Percentiles rank a stretch among this genome's conserved stretches.
Conservation (phyloP, 2,113 vertebrate genomes). For the Grammomys dolichurus region DNA sequence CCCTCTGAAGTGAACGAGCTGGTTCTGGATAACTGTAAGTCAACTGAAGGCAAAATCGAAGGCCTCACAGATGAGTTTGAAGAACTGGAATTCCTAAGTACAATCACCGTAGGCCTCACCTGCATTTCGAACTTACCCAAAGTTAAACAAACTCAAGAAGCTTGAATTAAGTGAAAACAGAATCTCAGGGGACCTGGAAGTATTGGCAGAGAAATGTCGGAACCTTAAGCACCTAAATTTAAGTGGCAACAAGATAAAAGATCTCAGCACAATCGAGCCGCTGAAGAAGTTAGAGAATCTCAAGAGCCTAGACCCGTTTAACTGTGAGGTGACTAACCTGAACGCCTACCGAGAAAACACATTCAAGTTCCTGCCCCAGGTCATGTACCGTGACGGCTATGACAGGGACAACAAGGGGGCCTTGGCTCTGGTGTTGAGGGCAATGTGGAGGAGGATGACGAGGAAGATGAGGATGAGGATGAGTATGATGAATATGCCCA, state of each 20-base stretch:
- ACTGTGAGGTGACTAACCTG: slow-evolving; percentile 98
- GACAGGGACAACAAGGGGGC: slow-evolving; percentile 97
- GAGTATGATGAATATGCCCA: slow-evolving; percentile 95
- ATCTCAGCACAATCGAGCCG: slow-evolving; percentile 99
- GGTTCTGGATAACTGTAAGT: slow-evolving; percentile 98
- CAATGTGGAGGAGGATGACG: slow-evolving; percentile 94
- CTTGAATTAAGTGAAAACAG: slow-evolving; percentile 99
- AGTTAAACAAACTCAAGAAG: slow-evolving; percentile 99
- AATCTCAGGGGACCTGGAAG: slow-evolving; percentile 99
- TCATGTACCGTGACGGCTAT: slow-evolving; percentile 97
- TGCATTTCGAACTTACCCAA: slow-evolving; percentile 98
- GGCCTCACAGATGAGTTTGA: slow-evolving; percentile 98
- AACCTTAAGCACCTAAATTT: slow-evolving; percentile 99
- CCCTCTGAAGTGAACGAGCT: slow-evolving; percentile 96
- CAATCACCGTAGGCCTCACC: slow-evolving; percentile 97
- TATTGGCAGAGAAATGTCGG: slow-evolving; percentile 97
- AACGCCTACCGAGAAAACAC: slow-evolving; percentile 98
- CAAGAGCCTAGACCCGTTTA: slow-evolving; percentile 98
- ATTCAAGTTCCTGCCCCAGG: slow-evolving; percentile 97
- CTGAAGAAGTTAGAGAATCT: slow-evolving; percentile 98
- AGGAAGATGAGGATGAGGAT: slow-evolving; percentile 91
- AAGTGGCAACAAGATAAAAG: slow-evolving; percentile 99
- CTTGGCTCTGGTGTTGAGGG: slow-evolving; percentile 95
- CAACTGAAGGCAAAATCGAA: slow-evolving; percentile 96
- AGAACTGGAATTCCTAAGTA: slow-evolving; percentile 98